Conservation (phyloP, 2,797 vertebrate species). For the Hipposideros larvatus region DNA sequence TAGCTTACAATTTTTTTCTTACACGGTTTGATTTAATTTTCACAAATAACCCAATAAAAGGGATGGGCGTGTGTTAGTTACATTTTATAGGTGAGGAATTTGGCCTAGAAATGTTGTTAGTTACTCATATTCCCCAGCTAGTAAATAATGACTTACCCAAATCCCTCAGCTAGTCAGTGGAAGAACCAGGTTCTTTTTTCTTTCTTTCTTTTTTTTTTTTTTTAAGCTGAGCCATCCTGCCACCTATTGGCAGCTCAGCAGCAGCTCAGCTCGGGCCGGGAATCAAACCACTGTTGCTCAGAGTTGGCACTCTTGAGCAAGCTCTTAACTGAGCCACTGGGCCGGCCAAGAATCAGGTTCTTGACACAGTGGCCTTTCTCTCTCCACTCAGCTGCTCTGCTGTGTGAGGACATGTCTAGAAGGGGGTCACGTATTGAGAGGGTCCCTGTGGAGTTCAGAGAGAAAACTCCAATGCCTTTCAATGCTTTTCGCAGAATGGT, state of each 20-base stretch:
- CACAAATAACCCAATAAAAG: not conserved
- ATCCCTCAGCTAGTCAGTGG: not conserved
- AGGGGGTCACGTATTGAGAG: not conserved
- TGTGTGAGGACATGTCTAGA: not conserved
- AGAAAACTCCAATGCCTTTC: not conserved
- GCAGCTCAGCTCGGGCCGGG: too few relatives aligned
- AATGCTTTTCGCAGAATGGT: not conserved
- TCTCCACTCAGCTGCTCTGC: not conserved
- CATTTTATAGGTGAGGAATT: not conserved
- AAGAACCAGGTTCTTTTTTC: not conserved
- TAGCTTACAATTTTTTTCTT: not conserved
- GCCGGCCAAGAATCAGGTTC: not conserved
- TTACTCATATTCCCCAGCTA: not conserved
- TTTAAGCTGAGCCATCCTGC: too few relatives aligned
- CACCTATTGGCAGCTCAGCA: too few relatives aligned
- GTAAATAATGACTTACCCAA: not conserved
- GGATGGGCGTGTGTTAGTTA: not conserved
- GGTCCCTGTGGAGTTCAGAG: not conserved
- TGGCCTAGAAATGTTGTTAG: not conserved
- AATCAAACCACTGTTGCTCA: too few relatives aligned
- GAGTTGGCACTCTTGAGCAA: too few relatives aligned
- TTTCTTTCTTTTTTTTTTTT: too few relatives aligned
- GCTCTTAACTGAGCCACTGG: too few relatives aligned
- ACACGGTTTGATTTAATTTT: slow-evolving; percentile 9
- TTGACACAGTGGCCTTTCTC: not conserved